Evolutionary conservation across 1,140 invertebrate genomes (phyloP), one percentile per base, ranked within the genome.

Genomic region (Cyclargus thomasi): DNA sequence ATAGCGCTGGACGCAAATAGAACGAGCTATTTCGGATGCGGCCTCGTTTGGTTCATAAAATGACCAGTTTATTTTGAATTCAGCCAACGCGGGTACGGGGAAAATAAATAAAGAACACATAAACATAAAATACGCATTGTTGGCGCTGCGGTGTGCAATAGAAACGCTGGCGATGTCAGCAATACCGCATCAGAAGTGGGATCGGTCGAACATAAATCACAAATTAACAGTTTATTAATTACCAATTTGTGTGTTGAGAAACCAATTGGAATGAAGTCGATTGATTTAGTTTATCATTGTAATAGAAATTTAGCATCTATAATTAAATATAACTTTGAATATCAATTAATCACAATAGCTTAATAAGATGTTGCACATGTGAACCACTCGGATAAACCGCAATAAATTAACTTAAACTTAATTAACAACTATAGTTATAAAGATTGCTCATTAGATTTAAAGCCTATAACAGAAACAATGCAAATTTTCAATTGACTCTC

Each of bases 61-160:
- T 80, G 77, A 70, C 67, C 72, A 70, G 82, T 87, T 87, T 85
- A 86, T 88, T 86, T 87, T 84, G 71, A 87, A 82, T 78, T 75
- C 79, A 72, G 68, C 79, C 71, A 75, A 72, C 78, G 70, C 70
- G 75, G 78, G 77, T 82, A 72, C 74, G 76, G 73, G 78, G 74
- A 82, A 85, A 85, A 82, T 82, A 82, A 82, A 80, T 80, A 86
- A 82, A 78, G 55, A 59, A 59, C 55, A 21, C 20, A 29, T 55
- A 21, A 59, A 59, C 55, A 59, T 59, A 59, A 59, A 59, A 59
- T n/a, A 59, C 18, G 55, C 18, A 81, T 82, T 81, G 79, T 82
- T 74, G 70, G 73, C 64, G 65, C 70, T 55, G 35, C 67, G 71
- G 70, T 74, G 66, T 64, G 62, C 39, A 8, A 47, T 47, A 47